Base-by-base conservation (phyloP, 2,888 invertebrate genomes). In the Sinopyrophorus schimmeli region DNA sequence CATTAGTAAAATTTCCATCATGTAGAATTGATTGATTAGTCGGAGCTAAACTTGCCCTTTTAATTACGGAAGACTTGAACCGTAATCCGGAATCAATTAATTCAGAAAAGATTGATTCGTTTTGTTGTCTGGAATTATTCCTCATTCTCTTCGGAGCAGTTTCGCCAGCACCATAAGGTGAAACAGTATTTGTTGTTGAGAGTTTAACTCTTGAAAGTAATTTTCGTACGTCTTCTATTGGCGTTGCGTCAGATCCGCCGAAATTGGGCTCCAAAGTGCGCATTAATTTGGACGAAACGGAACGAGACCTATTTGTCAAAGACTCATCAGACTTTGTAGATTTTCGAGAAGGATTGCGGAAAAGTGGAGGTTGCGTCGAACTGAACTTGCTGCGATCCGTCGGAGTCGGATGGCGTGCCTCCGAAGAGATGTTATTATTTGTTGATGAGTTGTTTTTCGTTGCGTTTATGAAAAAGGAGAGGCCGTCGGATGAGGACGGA, bases 1-100 rank as follows among this genome's bases (percentile, higher is more conserved):
- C 38, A 35, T 48, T 48, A 47, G 20, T 27, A 10, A 26, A 16
- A 28, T 37, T 38, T 42, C 31, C 23, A 24, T 16, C 39, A 35
- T 24, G 17, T 32, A 28, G 28, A 48, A 34, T 53, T 53, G 52
- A 53, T 48, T 53, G 52, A 48, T 53, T 53, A 34, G 35, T 12
- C 38, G 49, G 9, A 30, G 28, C 28, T 44, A 37, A 44, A 37
- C 38, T 35, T 17, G 44, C 44, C 35, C 44, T 44, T 44, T 44
- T 44, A 44, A 44, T 44, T 30, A 38, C 44, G 24, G 20, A 28
- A 30, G 44, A 23, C 44, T 44, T 44, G 27, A 44, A 31, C 37
- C 21, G 27, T 44, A 44, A 44, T 44, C 37, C 44, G 17, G 24
- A 30, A 27, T 28, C 37, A 44, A 44, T 44, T 44, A 44, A 44